A percentile compares a stretch with the other conserved stretches of the same genome.
Conservation (phyloP, 1,140 invertebrate species). For the Nebria ingens region DNA sequence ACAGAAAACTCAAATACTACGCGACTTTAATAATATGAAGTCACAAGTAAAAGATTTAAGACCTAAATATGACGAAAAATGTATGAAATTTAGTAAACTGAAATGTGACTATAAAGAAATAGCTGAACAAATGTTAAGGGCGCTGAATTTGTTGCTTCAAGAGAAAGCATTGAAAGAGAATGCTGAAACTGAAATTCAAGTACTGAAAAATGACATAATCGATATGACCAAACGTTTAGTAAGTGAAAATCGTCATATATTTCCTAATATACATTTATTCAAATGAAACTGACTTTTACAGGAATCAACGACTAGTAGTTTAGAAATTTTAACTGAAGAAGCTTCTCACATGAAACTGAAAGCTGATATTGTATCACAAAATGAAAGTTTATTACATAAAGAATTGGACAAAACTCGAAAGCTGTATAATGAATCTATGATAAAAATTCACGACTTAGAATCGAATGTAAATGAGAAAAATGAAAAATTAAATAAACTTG, state of each 20-base stretch:
- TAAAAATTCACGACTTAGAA: neutral
- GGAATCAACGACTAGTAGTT: neutral
- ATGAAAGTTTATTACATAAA: neutral
- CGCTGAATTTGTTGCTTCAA: neutral
- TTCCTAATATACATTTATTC: neutral
- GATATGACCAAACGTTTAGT: neutral
- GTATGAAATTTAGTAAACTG: neutral
- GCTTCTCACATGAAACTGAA: too few species aligned
- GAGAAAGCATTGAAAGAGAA: neutral
- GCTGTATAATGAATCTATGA: neutral
- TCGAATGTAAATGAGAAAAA: neutral
- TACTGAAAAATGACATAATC: neutral
- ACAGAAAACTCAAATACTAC: neutral
- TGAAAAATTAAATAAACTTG: neutral
- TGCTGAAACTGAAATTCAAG: neutral
- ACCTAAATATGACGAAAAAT: neutral
- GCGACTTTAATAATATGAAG: neutral
- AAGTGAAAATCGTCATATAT: neutral
- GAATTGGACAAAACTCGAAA: neutral
- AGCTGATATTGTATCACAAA: neutral
- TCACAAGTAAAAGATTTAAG: neutral
- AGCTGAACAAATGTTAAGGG: neutral
- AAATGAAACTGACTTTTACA: neutral
- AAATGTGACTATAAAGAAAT: neutral
- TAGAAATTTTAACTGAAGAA: neutral